Base-by-base conservation (phyloP, 2,888 invertebrate species). In the Protonemura montana region DNA sequence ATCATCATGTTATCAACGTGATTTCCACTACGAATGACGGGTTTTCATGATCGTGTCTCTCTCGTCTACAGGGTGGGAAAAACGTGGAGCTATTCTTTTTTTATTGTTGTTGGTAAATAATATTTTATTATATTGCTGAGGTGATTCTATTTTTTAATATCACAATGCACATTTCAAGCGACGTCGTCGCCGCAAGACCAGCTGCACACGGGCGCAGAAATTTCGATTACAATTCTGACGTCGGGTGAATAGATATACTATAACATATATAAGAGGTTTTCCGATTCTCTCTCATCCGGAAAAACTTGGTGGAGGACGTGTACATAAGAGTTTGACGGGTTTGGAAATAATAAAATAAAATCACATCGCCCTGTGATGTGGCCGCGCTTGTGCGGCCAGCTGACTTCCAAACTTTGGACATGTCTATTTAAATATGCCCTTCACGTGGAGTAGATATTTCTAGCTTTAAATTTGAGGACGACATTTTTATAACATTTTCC, bases 401-500 rank as follows among this genome's bases (percentile, higher is more conserved):
- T 59, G 59, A 59, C 59, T 59, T 59, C 13, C 59, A 21, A 59
- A 21, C 7, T 10, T 59, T 3, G 10, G 35, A 6, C 5, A 3
- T 3, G 59, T 2, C 59, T 59, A 59, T 59, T 59, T 59, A 59
- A 59, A 59, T 59, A 59, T 59, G 59, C 59, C 21, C 59, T 59
- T 59, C 59, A 59, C 59, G 59, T 59, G 6, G 2, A 2, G 59
- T 59, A 59, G 59, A 59, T 59, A 59, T 59, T 59, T 59, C 59
- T 59, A 59, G 59, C 59, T 59, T 59, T 59, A 59, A 59, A 59
- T 59, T 59, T 59, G 2, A 59, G 59, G 21, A 59, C 59, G 59
- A 59, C 59, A 59, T 59, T 59, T 59, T 59, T 59, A 59, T 59
- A 59, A 59, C 59, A 59, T 59, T 59, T 59, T 59, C 59, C 59